Evolutionary conservation across 23 tunicate genomes (phyloP).

Genomic region (Styela plicata): DNA sequence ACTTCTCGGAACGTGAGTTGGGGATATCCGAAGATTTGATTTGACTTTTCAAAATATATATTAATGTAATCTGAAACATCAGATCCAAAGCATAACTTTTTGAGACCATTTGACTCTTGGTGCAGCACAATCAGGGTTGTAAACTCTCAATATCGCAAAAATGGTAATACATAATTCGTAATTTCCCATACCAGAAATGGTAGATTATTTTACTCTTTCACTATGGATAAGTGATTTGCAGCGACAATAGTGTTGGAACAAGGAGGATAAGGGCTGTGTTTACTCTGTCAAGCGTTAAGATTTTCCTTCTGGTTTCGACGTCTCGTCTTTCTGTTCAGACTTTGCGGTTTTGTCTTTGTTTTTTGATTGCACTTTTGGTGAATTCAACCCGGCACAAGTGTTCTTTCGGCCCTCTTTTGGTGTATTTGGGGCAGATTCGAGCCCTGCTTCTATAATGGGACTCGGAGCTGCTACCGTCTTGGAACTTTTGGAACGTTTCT

Average conservation of each 20-base stretch:
- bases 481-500: slow-evolving; percentile 31
- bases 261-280: background rate
- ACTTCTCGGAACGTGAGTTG: too few relatives aligned
- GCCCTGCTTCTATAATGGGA: background rate
- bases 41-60: too few relatives aligned
- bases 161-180: too few relatives aligned
- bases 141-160: too few relatives aligned
- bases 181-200: too few relatives aligned
- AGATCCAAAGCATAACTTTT: too few relatives aligned
- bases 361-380: slow-evolving; percentile 20
- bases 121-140: too few relatives aligned
- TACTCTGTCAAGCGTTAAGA: background rate
- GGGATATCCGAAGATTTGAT: too few relatives aligned
- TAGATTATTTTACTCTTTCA: too few relatives aligned
- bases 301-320: background rate
- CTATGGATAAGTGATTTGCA: too few relatives aligned
- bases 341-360: background rate
- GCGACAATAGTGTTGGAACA: background rate
- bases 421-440: background rate
- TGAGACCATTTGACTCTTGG: background rate
- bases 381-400: background rate
- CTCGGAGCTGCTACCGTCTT: slow-evolving; percentile 7
- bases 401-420: slow-evolving; percentile 15
- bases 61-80: too few relatives aligned
- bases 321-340: background rate